These are phyloP conservation scores for Thaumetopoea pityocampa DNA, from an alignment of 1,140 invertebrate genomes.

Conservation along the genomic window DNA sequence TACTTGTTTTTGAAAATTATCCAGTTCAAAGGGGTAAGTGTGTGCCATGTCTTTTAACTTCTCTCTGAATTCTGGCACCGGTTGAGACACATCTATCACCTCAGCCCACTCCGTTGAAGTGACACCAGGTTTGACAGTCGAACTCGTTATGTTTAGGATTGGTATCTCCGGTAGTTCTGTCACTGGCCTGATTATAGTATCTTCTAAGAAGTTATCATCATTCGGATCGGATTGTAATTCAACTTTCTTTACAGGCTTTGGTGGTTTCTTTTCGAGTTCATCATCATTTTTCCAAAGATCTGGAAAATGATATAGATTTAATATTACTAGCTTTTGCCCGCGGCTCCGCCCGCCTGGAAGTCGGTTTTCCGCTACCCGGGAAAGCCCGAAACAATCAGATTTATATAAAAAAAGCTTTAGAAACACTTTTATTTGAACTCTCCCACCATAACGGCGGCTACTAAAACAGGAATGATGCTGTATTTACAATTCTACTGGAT, in stretches of 20 bases:
- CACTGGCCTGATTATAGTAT: conserved; percentile 48
- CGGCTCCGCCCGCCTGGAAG: too few relatives aligned
- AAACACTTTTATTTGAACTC: too few relatives aligned
- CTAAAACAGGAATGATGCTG: too few relatives aligned
- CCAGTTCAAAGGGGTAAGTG: conserved; percentile 94
- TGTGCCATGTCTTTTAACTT: conserved; percentile 91
- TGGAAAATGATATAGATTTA: conserved; percentile 21
- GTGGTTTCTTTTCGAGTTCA: conserved; percentile 29
- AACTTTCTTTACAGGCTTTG: conserved; percentile 26
- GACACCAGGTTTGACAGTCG: conserved; percentile 35
- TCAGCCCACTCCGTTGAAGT: conserved; percentile 88
- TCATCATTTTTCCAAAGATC: conserved; percentile 66
- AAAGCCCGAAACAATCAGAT: too few relatives aligned
- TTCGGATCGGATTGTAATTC: conserved; percentile 34
- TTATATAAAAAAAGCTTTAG: too few relatives aligned
- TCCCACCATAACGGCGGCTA: too few relatives aligned
- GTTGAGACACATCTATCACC: conserved; percentile 86
- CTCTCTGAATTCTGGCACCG: conserved; percentile 89
- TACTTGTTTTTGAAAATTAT: conserved; percentile 96
- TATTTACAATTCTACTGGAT: too few relatives aligned
- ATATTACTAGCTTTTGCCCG: not conserved
- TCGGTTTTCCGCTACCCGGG: too few relatives aligned
- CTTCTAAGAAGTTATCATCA: conserved; percentile 57
- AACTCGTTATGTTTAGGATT: conserved; percentile 48
- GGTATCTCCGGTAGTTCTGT: conserved; percentile 63